phyloP scores from a whole-genome alignment of 2,797 vertebrate species.

The Forpus xanthops region DNA sequence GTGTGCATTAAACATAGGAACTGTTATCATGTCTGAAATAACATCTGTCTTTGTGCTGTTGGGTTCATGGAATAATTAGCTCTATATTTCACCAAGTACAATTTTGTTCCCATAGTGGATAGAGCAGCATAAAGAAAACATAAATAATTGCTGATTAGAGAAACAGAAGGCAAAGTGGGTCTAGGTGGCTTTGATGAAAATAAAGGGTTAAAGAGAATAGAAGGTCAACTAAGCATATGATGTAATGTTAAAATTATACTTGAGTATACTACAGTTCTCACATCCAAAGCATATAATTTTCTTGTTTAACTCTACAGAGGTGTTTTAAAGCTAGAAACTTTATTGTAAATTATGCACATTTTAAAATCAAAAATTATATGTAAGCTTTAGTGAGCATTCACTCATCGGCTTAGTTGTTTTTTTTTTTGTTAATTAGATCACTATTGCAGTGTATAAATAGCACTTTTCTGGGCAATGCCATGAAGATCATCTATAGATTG shows the following conservation, averaged over 20 bases:
- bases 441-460: background rate
- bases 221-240: slow-evolving; percentile 79
- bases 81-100: slow-evolving; percentile 85
- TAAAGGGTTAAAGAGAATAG: slow-evolving; percentile 83
- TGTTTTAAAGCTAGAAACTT: background rate
- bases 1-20: slow-evolving; percentile 72
- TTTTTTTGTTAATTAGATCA: background rate
- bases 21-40: slow-evolving; percentile 81
- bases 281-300: slow-evolving; percentile 49
- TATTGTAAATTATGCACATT: slow-evolving; percentile 8
- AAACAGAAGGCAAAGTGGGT: slow-evolving; percentile 84
- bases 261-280: slow-evolving; percentile 47
- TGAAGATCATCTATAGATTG: background rate
- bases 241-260: slow-evolving; percentile 69
- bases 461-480: background rate
- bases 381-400: background rate
- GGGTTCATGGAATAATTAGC: slow-evolving; percentile 84
- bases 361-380: slow-evolving; percentile 3
- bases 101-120: slow-evolving; percentile 81
- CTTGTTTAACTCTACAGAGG: slow-evolving; percentile 30
- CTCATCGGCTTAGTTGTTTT: background rate
- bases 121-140: slow-evolving; percentile 83
- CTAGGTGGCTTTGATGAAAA: slow-evolving; percentile 80
- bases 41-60: slow-evolving; percentile 84
- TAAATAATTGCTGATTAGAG: slow-evolving; percentile 87